Conservation (phyloP, 1,140 invertebrate genomes). For the Pantala flavescens region DNA sequence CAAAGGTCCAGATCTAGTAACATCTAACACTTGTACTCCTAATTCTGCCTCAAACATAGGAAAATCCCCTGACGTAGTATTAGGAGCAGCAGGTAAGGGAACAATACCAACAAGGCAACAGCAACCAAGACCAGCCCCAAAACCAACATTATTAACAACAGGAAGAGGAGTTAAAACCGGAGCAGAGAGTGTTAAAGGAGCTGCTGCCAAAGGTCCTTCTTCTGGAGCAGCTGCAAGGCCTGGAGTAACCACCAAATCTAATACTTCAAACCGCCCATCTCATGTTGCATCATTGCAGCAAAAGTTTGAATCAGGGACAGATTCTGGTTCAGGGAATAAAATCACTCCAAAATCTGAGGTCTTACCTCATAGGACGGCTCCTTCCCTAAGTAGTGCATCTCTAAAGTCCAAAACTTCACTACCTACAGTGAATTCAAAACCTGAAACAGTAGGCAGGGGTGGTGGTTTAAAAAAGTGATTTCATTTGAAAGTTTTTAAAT, state of each 20-base stretch:
- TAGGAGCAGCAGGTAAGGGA: background rate
- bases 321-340: background rate
- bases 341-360: background rate
- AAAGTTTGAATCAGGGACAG: background rate
- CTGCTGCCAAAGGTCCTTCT: background rate
- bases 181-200: background rate
- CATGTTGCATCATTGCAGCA: slow-evolving; percentile 4
- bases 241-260: background rate
- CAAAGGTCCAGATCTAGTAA: background rate
- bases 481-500: background rate
- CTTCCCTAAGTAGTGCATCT: background rate
- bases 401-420: background rate
- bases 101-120: background rate
- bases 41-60: background rate
- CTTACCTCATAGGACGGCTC: background rate
- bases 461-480: background rate
- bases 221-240: background rate
- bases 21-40: background rate
- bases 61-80: background rate
- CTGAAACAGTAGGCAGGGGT: background rate
- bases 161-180: background rate
- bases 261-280: background rate
- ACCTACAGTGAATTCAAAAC: background rate
- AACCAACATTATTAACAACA: background rate
- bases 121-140: background rate